Evolutionary conservation across 2,888 invertebrate genomes (phyloP), one percentile per base, ranked within the genome.

Genomic region (Hirtodrosophila duncani): DNA sequence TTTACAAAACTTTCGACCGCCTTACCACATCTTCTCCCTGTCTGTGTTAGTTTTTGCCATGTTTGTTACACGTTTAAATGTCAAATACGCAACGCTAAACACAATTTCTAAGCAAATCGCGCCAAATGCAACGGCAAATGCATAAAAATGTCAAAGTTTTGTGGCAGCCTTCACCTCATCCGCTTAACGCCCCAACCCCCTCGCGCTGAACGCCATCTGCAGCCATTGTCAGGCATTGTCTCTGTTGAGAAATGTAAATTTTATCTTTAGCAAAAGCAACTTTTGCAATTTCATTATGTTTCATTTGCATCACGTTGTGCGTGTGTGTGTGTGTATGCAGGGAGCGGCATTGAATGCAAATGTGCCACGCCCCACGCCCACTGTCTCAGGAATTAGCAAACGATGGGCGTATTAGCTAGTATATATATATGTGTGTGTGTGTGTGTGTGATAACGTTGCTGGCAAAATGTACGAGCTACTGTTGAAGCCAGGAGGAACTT

Each of bases 281-380:
- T 75, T 75, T 81, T 63, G 78, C 75, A 81, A 81, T 75, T 75
- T 81, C 70, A 75, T 75, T 74, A 75, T 75, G 81, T 78, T 68
- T 71, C 67, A 81, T 83, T 82, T 77, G 65, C 81, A 79, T 81
- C 64, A 70, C 63, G 69, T n/a, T n/a, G n/a, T 72, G 66, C 65
- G 67, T 68, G 59, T 66, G 64, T n/a, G n/a, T n/a, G n/a, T n/a
- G n/a, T n/a, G n/a, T n/a, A n/a, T n/a, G n/a, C n/a, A n/a, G n/a
- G n/a, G 59, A 48, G 24, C 27, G 44, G 43, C 61, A 62, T 63
- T 66, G 72, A 67, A 81, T 81, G 66, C 60, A 63, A 74, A 78
- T 64, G 63, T 39, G 71, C 26, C 62, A 63, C 67, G 57, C 67
- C 61, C 49, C 33, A 3, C 9, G 16, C 8, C 11, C 34, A 9